phyloP scores from a whole-genome alignment of 2,888 invertebrate species.

The Drosophila atripex region DNA sequence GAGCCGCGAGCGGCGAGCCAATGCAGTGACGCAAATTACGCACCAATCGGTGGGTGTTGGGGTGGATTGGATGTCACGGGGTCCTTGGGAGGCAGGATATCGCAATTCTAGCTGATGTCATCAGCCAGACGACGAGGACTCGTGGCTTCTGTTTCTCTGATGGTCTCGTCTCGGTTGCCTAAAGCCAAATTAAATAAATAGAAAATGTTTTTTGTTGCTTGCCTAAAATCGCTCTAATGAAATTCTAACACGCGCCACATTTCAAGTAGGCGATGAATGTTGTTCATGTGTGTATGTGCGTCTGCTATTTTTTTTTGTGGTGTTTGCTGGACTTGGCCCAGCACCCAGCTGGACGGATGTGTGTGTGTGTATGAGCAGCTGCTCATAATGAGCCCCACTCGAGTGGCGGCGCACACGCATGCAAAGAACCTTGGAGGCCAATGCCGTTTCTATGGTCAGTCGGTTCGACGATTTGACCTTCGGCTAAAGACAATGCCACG shows the following conservation, averaged over 20 bases:
- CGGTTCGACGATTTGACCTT: conserved; percentile 44
- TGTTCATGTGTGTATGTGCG: conserved; percentile 4
- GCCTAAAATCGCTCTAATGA: conserved; percentile 64
- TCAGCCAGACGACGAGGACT: conserved; percentile 41
- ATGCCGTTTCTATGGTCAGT: conserved; percentile 20
- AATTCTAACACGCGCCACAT: conserved; percentile 64
- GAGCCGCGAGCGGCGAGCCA: conserved; percentile 12
- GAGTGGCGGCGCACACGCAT: conserved; percentile 47
- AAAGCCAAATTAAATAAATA: conserved; percentile 66
- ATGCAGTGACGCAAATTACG: conserved; percentile 66
- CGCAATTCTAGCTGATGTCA: conserved; percentile 41
- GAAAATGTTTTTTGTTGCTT: conserved; percentile 54
- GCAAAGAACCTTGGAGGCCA: conserved; percentile 46
- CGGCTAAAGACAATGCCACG: conserved; percentile 54
- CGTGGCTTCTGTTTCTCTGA: conserved; percentile 31
- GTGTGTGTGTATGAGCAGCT: conserved; percentile 28
- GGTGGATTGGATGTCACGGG: conserved; percentile 24
- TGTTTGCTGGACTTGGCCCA: background rate
- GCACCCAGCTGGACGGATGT: background rate
- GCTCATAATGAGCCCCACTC: conserved; percentile 53
- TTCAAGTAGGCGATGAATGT: conserved; percentile 35
- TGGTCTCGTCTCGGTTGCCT: conserved; percentile 35
- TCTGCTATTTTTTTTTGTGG: conserved; percentile 6
- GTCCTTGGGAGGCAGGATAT: conserved; percentile 33
- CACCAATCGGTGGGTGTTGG: conserved; percentile 40